These are phyloP conservation scores for Odontomachus brunneus DNA, from an alignment of 1,140 invertebrate species.

Conservation along the genomic window DNA sequence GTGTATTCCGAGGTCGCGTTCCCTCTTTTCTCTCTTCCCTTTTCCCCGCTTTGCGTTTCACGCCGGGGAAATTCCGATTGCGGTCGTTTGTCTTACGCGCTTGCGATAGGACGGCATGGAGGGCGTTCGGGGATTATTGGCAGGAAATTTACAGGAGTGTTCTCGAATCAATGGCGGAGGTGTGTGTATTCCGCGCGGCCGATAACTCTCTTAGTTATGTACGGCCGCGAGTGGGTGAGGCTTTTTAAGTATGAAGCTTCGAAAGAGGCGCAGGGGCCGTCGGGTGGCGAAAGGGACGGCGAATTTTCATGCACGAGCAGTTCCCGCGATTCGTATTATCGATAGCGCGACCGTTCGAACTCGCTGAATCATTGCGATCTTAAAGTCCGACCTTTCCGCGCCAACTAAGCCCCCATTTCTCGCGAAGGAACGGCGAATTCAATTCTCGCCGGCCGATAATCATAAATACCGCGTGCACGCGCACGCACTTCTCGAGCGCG, in stretches of 20 bases:
- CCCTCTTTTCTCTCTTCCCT: no score
- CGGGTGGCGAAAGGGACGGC: background rate
- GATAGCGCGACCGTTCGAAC: slow-evolving; percentile 26
- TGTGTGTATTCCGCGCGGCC: no score
- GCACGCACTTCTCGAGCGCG: slow-evolving; percentile 16
- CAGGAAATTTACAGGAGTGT: background rate
- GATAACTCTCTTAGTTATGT: no score
- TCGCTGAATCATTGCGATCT: slow-evolving; percentile 65
- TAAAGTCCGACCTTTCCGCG: slow-evolving; percentile 58
- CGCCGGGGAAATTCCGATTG: slow-evolving; percentile 29
- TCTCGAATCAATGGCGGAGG: background rate
- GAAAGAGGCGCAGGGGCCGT: no score
- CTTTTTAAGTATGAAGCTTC: no score
- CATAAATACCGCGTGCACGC: slow-evolving; percentile 66
- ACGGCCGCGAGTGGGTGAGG: no score
- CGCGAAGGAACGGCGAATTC: slow-evolving; percentile 42
- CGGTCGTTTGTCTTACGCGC: background rate
- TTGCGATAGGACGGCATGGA: background rate
- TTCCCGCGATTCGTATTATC: slow-evolving; percentile 30
- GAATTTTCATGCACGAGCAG: slow-evolving; percentile 23
- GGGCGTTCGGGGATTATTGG: slow-evolving; percentile 1
- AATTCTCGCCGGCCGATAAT: slow-evolving; percentile 64
- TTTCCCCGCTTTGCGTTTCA: background rate
- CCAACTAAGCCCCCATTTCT: slow-evolving; percentile 58
- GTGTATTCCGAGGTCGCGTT: slow-evolving; percentile 12